Evolutionary conservation across 2,797 vertebrate genomes (phyloP), one percentile per base, ranked within the genome.

Genomic region (Oryzias dopingdopingensis): DNA sequence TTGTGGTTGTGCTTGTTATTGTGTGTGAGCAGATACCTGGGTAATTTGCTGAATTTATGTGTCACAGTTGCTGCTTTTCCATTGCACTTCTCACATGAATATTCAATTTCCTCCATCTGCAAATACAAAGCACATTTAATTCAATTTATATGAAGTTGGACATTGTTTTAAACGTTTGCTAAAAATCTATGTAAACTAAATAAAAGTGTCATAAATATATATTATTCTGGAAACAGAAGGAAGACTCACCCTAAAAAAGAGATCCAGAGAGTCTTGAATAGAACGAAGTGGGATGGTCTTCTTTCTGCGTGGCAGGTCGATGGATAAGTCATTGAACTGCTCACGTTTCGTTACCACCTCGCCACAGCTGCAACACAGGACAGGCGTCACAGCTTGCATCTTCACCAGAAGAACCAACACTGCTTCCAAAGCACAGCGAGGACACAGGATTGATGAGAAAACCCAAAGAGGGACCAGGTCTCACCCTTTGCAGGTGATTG

Each of bases 51-150:
- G 89, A 99, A 99, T 87, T 98, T 98, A 83, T 99, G 97, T 0
- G 84, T 92, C 61, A 99, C 97, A 29, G 94, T 92, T 2, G 97
- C 97, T 47, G 92, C 90, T 74, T 98, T 98, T 5, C 95, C 94
- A 47, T 90, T 93, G 86, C 97, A 99, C 73, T 98, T 99, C 77
- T 99, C 97, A 89, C 97, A 99, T 0, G 95, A 96, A 86, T 99
- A 99, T 63, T 99, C 97, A 0, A 99, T 96, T 84, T 99, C 96
- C 85, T 99, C 97, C 84, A 96, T 94, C 97, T 99, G 84, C 26
- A 82, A 60, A 76, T 20, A 46, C 1, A 46, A 22, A 45, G 12
- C 18, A 14, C 7, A 2, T 13, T 46, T 12, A 46, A 22, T 16
- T 13, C 10, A 6, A 8, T 16, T 7, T 44, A 17, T 3, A 44